A percentile compares a stretch with the other conserved stretches of the same genome.
phyloP scores from a whole-genome alignment of 2,888 invertebrate genomes.

The Drosophila atripex region DNA sequence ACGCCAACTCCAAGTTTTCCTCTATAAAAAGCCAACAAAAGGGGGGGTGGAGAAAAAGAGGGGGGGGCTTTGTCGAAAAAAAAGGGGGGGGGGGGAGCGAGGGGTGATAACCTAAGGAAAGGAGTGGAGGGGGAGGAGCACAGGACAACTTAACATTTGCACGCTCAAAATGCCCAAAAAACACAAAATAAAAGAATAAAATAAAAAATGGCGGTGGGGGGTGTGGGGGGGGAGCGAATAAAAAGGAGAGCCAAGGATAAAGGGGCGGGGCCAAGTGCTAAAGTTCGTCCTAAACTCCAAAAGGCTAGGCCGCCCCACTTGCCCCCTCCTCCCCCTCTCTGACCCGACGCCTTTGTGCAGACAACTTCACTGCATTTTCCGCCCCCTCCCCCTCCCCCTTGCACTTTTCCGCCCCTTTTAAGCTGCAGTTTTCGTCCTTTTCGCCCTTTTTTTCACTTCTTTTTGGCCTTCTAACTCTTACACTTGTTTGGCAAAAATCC shows the following conservation, averaged over 20 bases:
- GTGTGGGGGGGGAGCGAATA: too few species aligned
- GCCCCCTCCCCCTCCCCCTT: neutral
- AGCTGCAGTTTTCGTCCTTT: neutral
- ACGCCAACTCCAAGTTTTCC: conserved; percentile 57
- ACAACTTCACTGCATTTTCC: conserved; percentile 41
- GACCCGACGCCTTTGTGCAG: conserved; percentile 38
- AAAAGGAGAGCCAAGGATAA: conserved; percentile 24
- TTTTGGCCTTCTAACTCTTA: conserved; percentile 11
- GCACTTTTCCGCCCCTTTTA: neutral
- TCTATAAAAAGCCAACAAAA: conserved; percentile 34
- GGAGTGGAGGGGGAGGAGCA: neutral
- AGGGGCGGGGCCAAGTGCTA: conserved; percentile 40
- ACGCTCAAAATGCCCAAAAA: conserved; percentile 46
- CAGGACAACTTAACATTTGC: conserved; percentile 63
- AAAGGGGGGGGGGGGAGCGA: neutral
- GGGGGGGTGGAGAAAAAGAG: neutral
- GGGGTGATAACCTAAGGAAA: neutral
- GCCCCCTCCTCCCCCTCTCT: neutral
- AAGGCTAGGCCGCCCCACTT: conserved; percentile 17
- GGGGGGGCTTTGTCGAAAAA: conserved; percentile 9
- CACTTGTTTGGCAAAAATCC: conserved; percentile 23
- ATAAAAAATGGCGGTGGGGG: neutral
- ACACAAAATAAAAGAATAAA: neutral
- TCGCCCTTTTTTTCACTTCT: neutral
- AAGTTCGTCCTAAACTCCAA: conserved; percentile 37